Evolutionary conservation across 2,888 invertebrate genomes (phyloP).

Genomic region (Imbricaverruca yamaguchii): DNA sequence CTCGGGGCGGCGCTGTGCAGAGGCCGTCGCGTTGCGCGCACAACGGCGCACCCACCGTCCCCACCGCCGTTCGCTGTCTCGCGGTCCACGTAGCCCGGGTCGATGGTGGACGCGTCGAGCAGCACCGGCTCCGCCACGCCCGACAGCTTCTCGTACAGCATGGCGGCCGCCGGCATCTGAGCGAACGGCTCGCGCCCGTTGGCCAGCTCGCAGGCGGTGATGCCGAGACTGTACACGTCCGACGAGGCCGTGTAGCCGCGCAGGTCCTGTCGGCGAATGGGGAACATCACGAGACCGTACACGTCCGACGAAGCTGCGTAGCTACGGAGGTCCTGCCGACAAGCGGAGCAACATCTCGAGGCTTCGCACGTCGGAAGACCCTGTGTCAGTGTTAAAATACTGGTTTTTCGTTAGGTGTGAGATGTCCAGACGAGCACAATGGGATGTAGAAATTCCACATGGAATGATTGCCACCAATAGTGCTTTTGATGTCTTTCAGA

Average conservation of each 20-base stretch:
- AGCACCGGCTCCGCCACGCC: conserved; percentile 63
- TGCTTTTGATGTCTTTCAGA: no score
- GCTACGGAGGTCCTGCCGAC: conserved; percentile 62
- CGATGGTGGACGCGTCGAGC: conserved; percentile 58
- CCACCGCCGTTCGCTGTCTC: background rate
- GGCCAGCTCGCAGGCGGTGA: conserved; percentile 65
- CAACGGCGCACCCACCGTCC: background rate
- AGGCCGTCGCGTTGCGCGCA: no score
- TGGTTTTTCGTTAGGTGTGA: no score
- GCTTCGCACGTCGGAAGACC: no score
- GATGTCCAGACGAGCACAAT: no score
- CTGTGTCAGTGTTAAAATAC: no score
- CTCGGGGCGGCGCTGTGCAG: no score
- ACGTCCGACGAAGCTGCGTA: conserved; percentile 85
- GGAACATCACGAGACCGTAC: conserved; percentile 56
- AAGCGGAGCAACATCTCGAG: no score
- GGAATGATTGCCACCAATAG: no score
- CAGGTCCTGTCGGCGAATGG: conserved; percentile 52
- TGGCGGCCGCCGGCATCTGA: conserved; percentile 75
- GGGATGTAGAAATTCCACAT: no score
- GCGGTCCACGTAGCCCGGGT: background rate
- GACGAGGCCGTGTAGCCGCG: conserved; percentile 81
- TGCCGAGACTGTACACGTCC: conserved; percentile 85
- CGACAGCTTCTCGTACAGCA: conserved; percentile 81
- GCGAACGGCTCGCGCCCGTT: conserved; percentile 84